Percentiles rank a stretch among this genome's conserved stretches.
phyloP scores from a whole-genome alignment of 2,113 vertebrate species.

The Paradisaea rubra region DNA sequence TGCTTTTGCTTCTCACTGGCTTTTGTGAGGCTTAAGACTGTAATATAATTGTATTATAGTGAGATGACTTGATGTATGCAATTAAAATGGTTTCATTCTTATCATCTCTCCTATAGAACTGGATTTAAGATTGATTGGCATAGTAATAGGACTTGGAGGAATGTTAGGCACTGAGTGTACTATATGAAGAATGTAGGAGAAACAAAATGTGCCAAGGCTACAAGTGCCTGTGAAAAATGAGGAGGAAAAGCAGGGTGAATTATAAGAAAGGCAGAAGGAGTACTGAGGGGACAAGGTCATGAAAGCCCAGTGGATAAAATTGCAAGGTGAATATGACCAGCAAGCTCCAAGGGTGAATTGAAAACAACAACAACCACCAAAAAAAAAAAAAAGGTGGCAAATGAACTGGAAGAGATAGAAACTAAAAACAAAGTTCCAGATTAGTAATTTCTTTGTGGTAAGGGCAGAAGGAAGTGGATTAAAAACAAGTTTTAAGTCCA shows the following conservation, averaged over 20 bases:
- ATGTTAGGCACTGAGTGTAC: neutral
- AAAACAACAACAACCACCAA: neutral
- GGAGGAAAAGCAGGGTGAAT: neutral
- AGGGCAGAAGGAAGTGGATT: neutral
- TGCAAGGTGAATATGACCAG: slow-evolving; percentile 1
- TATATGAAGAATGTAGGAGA: neutral
- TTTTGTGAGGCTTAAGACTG: neutral
- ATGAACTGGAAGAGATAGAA: neutral
- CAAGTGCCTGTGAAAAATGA: neutral
- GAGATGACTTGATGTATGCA: neutral
- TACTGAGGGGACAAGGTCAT: neutral
- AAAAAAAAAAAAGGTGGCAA: neutral
- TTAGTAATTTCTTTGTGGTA: neutral
- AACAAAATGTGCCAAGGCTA: neutral
- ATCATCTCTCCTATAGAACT: neutral
- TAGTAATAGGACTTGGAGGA: neutral
- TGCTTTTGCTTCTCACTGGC: neutral
- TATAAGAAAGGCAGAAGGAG: neutral
- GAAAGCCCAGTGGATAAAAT: neutral
- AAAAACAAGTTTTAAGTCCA: neutral
- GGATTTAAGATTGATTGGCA: neutral
- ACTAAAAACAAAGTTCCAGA: neutral
- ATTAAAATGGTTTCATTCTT: neutral
- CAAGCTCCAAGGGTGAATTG: neutral
- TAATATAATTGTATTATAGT: neutral